Evolutionary conservation across 2,113 vertebrate genomes (phyloP).

Genomic region (Cyanoliseus patagonus): DNA sequence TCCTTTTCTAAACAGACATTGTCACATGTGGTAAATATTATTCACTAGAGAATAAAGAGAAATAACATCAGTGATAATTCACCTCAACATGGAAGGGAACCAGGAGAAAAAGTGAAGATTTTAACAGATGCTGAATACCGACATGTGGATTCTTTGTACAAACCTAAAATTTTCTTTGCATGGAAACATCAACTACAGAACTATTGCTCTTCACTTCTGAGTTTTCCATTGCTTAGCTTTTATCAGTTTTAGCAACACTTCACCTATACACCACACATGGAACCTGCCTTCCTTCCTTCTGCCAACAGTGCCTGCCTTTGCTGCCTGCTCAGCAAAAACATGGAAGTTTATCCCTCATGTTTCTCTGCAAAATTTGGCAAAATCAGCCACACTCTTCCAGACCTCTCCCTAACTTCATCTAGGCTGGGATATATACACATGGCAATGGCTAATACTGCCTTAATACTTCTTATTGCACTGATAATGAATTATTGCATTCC

Average conservation of each 20-base stretch:
- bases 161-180: background rate
- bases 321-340: background rate
- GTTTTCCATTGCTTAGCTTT: background rate
- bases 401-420: background rate
- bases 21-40: slow-evolving; percentile 35
- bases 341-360: background rate
- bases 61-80: background rate
- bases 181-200: background rate
- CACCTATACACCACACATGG: background rate
- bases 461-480: background rate
- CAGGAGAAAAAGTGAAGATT: slow-evolving; percentile 16
- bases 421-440: background rate
- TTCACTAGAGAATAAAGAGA: slow-evolving; percentile 31
- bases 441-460: background rate
- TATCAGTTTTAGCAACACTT: background rate
- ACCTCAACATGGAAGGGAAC: slow-evolving; percentile 24
- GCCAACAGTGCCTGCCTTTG: background rate
- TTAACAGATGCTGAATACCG: background rate
- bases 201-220: background rate
- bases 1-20: slow-evolving; percentile 10
- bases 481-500: background rate
- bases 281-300: background rate
- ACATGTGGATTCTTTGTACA: background rate
- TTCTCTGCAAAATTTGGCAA: background rate
- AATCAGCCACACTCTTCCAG: background rate